phyloP scores from a whole-genome alignment of 2,888 invertebrate species.

The Artemia sp. region DNA sequence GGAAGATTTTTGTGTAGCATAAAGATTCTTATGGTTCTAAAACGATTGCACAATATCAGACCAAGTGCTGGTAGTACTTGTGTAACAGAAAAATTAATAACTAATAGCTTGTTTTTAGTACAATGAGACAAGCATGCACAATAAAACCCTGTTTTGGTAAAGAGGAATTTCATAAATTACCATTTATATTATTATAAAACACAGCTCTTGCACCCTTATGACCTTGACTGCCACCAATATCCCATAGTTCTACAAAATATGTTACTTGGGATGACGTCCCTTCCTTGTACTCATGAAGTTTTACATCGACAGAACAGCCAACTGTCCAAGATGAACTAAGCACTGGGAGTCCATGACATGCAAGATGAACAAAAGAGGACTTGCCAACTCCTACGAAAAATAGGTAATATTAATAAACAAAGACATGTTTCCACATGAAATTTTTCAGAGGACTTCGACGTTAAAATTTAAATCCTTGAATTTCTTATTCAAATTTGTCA shows the following conservation, averaged over 20 bases:
- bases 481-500: too few species aligned
- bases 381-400: slow-evolving; percentile 71
- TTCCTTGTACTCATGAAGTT: slow-evolving; percentile 83
- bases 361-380: slow-evolving; percentile 77
- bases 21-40: too few species aligned
- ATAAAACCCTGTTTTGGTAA: neutral
- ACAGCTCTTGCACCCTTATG: slow-evolving; percentile 84
- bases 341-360: slow-evolving; percentile 70
- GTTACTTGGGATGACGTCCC: slow-evolving; percentile 77
- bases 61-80: too few species aligned
- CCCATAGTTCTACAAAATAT: slow-evolving; percentile 90
- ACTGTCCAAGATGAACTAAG: slow-evolving; percentile 84
- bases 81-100: too few species aligned
- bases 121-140: neutral
- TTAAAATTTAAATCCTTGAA: too few species aligned
- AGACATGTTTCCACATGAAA: too few species aligned
- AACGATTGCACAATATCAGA: too few species aligned
- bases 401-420: neutral
- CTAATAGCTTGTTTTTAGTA: too few species aligned
- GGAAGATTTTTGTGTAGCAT: too few species aligned
- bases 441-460: too few species aligned
- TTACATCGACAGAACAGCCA: slow-evolving; percentile 87
- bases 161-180: slow-evolving; percentile 33
- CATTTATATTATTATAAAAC: slow-evolving; percentile 85
- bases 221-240: slow-evolving; percentile 82